A percentile compares a stretch with the other conserved stretches of the same genome.
Conservation (phyloP, 2,797 vertebrate species). For the Tapera naevia region DNA sequence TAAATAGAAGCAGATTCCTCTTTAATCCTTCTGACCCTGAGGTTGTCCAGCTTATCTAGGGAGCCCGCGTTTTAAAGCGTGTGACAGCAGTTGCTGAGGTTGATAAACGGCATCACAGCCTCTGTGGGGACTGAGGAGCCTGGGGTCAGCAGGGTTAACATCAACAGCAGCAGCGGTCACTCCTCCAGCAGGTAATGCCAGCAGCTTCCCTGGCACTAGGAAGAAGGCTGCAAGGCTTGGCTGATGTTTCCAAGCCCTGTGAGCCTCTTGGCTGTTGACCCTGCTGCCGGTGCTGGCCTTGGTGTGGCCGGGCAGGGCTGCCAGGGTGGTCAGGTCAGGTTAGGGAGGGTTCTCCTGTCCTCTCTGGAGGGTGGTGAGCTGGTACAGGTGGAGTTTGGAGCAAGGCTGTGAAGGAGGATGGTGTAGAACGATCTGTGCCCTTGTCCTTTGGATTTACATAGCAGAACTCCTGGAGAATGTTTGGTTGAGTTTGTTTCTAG, state of each 20-base stretch:
- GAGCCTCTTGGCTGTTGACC: neutral
- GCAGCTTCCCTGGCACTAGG: neutral
- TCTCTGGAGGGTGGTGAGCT: neutral
- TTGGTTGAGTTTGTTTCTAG: neutral
- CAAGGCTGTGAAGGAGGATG: neutral
- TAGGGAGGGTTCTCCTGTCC: neutral
- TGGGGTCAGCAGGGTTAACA: neutral
- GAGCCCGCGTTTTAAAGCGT: neutral
- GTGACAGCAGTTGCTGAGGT: neutral
- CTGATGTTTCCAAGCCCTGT: neutral
- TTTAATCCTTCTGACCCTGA: neutral
- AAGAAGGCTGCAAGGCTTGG: neutral
- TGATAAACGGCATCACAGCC: neutral
- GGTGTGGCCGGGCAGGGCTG: neutral
- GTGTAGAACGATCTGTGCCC: neutral
- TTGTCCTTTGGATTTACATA: neutral
- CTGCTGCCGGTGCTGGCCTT: neutral
- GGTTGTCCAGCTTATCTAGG: neutral
- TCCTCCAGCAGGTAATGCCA: neutral
- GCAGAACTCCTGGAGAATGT: fast-evolving
- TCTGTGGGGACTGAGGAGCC: neutral
- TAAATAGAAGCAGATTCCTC: neutral
- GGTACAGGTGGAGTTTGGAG: neutral
- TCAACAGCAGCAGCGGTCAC: neutral
- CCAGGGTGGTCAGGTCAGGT: neutral